Percentiles rank a stretch among this genome's conserved stretches.
phyloP scores from a whole-genome alignment of 2,888 invertebrate species.

The Cosmia trapezina region DNA sequence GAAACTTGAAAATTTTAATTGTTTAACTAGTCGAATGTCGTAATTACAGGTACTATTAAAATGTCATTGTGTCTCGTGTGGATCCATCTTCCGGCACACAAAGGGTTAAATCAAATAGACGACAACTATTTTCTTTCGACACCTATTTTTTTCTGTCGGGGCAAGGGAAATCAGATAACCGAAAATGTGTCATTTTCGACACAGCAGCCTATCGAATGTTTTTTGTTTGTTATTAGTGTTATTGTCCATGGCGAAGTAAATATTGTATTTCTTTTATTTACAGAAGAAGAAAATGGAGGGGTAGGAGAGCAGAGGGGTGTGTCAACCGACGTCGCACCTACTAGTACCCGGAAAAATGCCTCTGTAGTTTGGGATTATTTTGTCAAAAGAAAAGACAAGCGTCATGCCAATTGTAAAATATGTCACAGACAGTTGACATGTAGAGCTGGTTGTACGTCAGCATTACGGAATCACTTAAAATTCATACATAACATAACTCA shows the following conservation, averaged over 20 bases:
- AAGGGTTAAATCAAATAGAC: neutral
- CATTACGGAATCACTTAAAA: slow-evolving; percentile 31
- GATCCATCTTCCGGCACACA: too few relatives aligned
- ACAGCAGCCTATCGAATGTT: neutral
- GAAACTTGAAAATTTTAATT: neutral
- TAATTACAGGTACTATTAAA: too few relatives aligned
- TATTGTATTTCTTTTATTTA: neutral
- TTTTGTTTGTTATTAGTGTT: neutral
- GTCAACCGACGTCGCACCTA: neutral
- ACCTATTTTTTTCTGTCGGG: neutral
- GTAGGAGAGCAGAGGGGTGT: neutral
- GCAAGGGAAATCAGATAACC: neutral
- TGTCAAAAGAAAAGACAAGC: slow-evolving; percentile 23
- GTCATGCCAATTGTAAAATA: slow-evolving; percentile 10
- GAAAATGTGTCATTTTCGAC: neutral
- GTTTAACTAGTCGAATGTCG: too few relatives aligned
- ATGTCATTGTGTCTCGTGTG: too few relatives aligned
- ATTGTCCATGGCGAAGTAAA: neutral
- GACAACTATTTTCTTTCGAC: neutral
- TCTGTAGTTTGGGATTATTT: slow-evolving; percentile 39
- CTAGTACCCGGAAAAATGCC: slow-evolving; percentile 13
- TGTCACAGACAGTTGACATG: slow-evolving; percentile 20
- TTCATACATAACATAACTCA: slow-evolving; percentile 5
- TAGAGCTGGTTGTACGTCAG: slow-evolving; percentile 17
- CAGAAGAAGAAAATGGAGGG: neutral